A percentile compares a stretch with the other conserved stretches of the same genome.
phyloP scores from a whole-genome alignment of 2,797 vertebrate species.

The Geotrypetes seraphini region DNA sequence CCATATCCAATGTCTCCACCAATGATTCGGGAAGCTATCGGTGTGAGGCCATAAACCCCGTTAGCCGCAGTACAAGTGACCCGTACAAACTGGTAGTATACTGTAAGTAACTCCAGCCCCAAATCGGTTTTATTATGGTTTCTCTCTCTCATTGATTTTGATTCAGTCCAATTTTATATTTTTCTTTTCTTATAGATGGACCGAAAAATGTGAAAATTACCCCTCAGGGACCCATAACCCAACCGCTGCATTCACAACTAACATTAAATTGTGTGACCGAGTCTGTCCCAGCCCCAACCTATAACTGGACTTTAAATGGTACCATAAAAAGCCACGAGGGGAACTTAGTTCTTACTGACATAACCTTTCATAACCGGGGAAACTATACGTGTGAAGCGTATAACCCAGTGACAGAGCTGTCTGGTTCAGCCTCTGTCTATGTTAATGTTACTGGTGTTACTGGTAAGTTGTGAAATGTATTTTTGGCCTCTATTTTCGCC shows the following conservation, averaged over 20 bases:
- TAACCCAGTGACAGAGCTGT: background rate
- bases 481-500: too few species aligned
- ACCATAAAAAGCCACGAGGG: fast-evolving
- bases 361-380: background rate
- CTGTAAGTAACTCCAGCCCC: background rate
- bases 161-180: background rate
- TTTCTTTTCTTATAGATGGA: conserved; percentile 14
- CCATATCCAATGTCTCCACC: background rate
- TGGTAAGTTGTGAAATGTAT: too few species aligned
- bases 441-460: conserved; percentile 8
- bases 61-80: background rate
- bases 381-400: conserved; percentile 4
- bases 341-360: background rate
- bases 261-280: background rate
- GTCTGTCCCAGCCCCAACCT: background rate
- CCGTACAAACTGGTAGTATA: background rate
- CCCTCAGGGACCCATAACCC: background rate
- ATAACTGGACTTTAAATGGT: conserved; percentile 1
- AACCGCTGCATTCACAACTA: background rate
- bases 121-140: background rate
- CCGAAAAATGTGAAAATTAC: background rate
- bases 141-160: background rate
- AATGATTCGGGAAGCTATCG: background rate
- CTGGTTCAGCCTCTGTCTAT: background rate
- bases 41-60: background rate